A percentile compares a stretch with the other conserved stretches of the same genome.
Evolutionary conservation across 2,888 invertebrate species (phyloP).

Genomic region (Drosophila infuscata): DNA sequence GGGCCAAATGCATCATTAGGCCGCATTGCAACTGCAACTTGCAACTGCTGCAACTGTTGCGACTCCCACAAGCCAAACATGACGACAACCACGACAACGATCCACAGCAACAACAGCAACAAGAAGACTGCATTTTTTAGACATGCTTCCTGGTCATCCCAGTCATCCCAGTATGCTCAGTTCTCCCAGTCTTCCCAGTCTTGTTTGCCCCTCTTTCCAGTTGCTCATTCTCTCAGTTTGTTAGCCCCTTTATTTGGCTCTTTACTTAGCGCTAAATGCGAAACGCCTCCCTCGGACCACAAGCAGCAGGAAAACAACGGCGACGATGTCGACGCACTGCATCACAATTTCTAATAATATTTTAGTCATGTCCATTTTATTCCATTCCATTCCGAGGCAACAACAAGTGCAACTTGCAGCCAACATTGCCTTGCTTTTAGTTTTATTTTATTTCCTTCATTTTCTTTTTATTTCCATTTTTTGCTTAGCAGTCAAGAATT

Average conservation of each 20-base stretch:
- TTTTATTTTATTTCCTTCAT: slow-evolving; percentile 48
- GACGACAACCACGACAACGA: slow-evolving; percentile 65
- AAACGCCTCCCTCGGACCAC: slow-evolving; percentile 63
- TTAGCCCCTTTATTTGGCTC: slow-evolving; percentile 66
- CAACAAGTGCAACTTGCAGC: slow-evolving; percentile 55
- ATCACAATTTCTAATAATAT: slow-evolving; percentile 77
- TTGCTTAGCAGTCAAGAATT: slow-evolving; percentile 52
- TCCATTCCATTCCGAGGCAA: slow-evolving; percentile 20
- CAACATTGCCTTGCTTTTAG: slow-evolving; percentile 54
- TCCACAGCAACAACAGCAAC: slow-evolving; percentile 35
- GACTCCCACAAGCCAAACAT: slow-evolving; percentile 57
- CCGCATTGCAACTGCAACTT: slow-evolving; percentile 47
- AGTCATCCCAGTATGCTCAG: slow-evolving; percentile 17
- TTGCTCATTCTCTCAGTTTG: slow-evolving; percentile 10
- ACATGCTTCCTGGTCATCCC: slow-evolving; percentile 74
- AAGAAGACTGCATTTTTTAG: slow-evolving; percentile 62
- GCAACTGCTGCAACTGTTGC: slow-evolving; percentile 33
- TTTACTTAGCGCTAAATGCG: slow-evolving; percentile 72
- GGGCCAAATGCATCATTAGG: slow-evolving; percentile 73
- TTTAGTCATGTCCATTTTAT: slow-evolving; percentile 64
- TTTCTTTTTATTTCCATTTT: slow-evolving; percentile 21
- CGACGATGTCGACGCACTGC: slow-evolving; percentile 62
- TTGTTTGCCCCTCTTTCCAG: not conserved
- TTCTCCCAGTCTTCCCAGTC: slow-evolving; percentile 24
- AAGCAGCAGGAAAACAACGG: slow-evolving; percentile 21